Base-by-base conservation (phyloP, 2,888 invertebrate genomes). In the Colostygia pectinataria region DNA sequence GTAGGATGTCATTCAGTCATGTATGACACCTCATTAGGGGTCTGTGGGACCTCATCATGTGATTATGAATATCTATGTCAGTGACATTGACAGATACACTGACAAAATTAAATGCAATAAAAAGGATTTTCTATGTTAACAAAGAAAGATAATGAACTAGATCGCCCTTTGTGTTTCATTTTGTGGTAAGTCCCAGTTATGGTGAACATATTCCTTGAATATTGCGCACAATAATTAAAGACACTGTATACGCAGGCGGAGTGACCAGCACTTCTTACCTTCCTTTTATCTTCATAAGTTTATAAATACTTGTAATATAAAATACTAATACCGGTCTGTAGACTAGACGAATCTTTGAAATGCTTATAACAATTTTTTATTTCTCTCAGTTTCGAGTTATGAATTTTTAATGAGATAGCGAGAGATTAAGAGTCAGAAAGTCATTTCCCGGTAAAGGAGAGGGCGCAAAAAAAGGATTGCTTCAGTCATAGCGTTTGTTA, bases 331-430 rank as follows among this genome's bases (percentile, higher is more conserved):
- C n/a, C n/a, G n/a, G n/a, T n/a, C n/a, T n/a, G n/a, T n/a, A n/a
- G n/a, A n/a, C 37, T 46, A 39, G 23, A 33, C 24, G 25, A 40
- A 46, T 14, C 24, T 63, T 61, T 61, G 49, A 59, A 52, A 59
- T 53, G 68, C 66, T 70, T 70, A 75, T 82, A 79, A 74, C 74
- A 80, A 79, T 77, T 87, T 89, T 83, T 87, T 76, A 83, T 86
- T 89, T 90, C 87, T 90, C 81, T 80, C 91, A 85, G 82, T 84
- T 87, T 87, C 83, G 81, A 90, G 87, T 91, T 91, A 91, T 91
- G 91, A 92, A 91, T 91, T 91, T 91, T 90, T 92, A 91, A 92
- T 91, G 91, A 91, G 92, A 91, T 92, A 85, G 90, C 89, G 73
- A 80, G 86, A 91, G 84, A 91, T 91, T 91, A 91, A 81, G 91